Base-by-base conservation (phyloP, 2,113 vertebrate genomes). In the Probosciger aterrimus region DNA sequence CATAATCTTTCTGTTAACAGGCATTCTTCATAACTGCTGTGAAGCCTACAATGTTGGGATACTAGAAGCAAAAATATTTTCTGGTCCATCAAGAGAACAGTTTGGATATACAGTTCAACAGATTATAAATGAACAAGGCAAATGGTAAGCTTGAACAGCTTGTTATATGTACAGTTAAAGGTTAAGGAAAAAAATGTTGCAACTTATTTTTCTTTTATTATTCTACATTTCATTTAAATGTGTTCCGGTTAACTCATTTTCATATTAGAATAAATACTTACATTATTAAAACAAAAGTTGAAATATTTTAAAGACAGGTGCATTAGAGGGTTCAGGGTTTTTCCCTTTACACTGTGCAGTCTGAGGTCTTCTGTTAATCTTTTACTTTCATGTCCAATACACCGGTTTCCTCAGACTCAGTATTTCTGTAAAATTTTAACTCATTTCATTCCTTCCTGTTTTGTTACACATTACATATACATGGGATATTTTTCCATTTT, bases 101-200 rank as follows among this genome's bases (percentile, higher is more conserved):
- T 99, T 99, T 97, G 99, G 99, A 80, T 99, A 99, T 82, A 71
- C 98, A 16, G 97, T 99, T 49, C 98, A 99, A 43, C 99, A 99
- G 89, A 97, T 98, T 24, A 86, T 92, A 94, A 99, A 98, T 93
- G 92, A 97, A 81, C 88, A 98, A 89, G 98, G 98, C 86, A 99
- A 99, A 98, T 99, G 99, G 99, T 99, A 98, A 98, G 98, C 69
- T 81, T 82, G 63, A 86, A 74, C 49, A 57, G 18, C 71, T 91
- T 82, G 18, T 68, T 90, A 10, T 46, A 37, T 47, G 13, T 75
- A 24, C 18, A 53, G 4, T 17, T 65, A 63, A 73, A 93, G 17
- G 2, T 67, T 90, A 83, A 77, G 20, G 67, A 69, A 68, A 71
- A 35, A 90, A 63, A 50, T 35, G 1, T 62, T 65, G 33, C 41